These are phyloP conservation scores for Ethmia dodecea DNA, from an alignment of 2,888 invertebrate genomes.

Conservation along the genomic window DNA sequence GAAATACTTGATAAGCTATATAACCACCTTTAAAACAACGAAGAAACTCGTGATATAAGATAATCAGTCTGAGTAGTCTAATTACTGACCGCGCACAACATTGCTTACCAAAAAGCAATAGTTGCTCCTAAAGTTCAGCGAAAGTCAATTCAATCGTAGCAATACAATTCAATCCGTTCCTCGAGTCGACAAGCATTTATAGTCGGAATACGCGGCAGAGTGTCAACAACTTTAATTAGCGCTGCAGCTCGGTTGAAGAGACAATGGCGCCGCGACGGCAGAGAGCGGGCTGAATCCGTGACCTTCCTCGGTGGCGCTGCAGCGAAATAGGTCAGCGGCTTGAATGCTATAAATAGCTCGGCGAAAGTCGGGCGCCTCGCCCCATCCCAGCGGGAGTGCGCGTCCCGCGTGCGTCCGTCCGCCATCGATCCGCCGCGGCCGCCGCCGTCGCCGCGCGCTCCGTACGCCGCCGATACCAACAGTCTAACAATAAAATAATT, in stretches of 20 bases:
- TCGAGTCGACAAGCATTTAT: conserved; percentile 23
- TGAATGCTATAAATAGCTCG: conserved; percentile 76
- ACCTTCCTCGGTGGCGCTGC: conserved; percentile 73
- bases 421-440: conserved; percentile 38
- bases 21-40: no score
- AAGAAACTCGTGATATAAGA: no score
- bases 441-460: conserved; percentile 17
- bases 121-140: not conserved
- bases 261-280: conserved; percentile 71
- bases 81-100: no score
- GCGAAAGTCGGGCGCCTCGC: conserved; percentile 72
- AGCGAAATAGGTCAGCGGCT: conserved; percentile 77
- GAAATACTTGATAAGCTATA: no score
- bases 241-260: conserved; percentile 67
- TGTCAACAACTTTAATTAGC: conserved; percentile 74
- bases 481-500: conserved; percentile 39
- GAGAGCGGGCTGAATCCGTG: conserved; percentile 71
- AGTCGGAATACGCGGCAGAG: conserved; percentile 43
- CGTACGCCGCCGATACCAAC: conserved; percentile 24
- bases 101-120: no score
- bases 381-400: conserved; percentile 54
- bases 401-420: conserved; percentile 39
- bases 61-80: no score
- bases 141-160: not conserved
- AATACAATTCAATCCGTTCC: conserved; percentile 5